Evolutionary conservation across 2,888 invertebrate genomes (phyloP), one percentile per base, ranked within the genome.

Genomic region (Lasioglossum oenotherae): DNA sequence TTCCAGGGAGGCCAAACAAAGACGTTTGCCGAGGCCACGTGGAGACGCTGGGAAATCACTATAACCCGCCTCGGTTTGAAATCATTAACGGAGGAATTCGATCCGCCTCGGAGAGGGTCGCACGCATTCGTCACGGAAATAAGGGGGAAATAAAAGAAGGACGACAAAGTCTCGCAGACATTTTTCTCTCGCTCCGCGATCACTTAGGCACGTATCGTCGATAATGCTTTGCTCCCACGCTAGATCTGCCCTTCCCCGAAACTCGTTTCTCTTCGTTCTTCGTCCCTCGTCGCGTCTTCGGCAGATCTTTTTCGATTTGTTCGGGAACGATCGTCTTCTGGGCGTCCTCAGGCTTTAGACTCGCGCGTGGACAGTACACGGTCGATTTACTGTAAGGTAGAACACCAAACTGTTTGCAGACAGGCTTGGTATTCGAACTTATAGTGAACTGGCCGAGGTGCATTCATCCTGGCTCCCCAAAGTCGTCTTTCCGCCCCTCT

Each of bases 381-480:
- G 96, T 96, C 97, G 96, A 96, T 97, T 98, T 98, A 98, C 98
- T 98, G 98, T 98, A 98, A 98, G 98, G 98, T 98, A 98, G 98
- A 98, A 98, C 98, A 98, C 98, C 98, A 98, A 98, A 97, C 98
- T 96, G 96, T 95, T 96, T 93, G 93, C 95, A 95, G 95, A 95
- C 96, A 96, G 97, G 98, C 98, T 98, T 98, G 98, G 97, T 97
- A 98, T 97, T 97, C 97, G 97, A 97, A 97, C 98, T 98, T 98
- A 98, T 97, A 98, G 98, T 98, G 97, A 96, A 95, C 96, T 96
- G 97, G 96, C 96, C 95, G 95, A 90, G 94, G 93, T 90, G 86
- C 83, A 53, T 76, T 83, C 75, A 69, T 81, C 81, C 84, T 86
- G 76, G 46, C 74, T 53, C 31, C 49, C n/a, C 41, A 38, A 53